These are phyloP conservation scores for Pipistrellus nathusii DNA, from an alignment of 2,797 vertebrate genomes.

Conservation along the genomic window DNA sequence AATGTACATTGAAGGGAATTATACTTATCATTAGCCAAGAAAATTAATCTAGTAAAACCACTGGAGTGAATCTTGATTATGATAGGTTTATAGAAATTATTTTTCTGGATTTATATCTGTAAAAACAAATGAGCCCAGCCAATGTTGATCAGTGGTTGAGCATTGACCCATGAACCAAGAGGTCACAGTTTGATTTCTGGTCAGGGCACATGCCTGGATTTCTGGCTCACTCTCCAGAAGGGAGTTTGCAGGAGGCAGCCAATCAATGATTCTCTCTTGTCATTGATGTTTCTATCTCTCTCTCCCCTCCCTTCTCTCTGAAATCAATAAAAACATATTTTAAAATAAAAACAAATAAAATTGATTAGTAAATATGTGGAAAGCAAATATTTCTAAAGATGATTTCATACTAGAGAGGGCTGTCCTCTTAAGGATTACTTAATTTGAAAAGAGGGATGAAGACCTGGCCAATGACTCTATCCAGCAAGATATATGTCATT, in stretches of 20 bases:
- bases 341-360: conserved; percentile 60
- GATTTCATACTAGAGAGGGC: not conserved
- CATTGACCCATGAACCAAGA: too few species aligned
- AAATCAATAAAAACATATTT: too few species aligned
- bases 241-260: too few species aligned
- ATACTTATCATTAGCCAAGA: conserved; percentile 79
- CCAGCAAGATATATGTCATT: conserved; percentile 1
- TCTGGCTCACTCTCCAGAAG: too few species aligned
- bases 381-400: conserved; percentile 59
- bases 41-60: conserved; percentile 77
- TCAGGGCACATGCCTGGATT: too few species aligned
- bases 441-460: conserved; percentile 24
- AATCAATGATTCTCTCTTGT: too few species aligned
- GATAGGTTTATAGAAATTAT: conserved; percentile 58
- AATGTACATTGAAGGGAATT: conserved; percentile 71
- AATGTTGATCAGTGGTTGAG: too few species aligned
- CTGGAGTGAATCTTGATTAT: conserved; percentile 66
- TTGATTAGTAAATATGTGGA: conserved; percentile 32
- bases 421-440: conserved; percentile 23
- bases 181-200: too few species aligned
- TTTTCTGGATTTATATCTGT: conserved; percentile 67
- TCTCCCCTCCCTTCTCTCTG: too few species aligned
- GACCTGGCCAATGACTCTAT: not conserved
- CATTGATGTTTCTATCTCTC: too few species aligned
- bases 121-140: conserved; percentile 47